Evolutionary conservation across 1,140 invertebrate species (phyloP).

Genomic region (Anagrus nilaparvatae): DNA sequence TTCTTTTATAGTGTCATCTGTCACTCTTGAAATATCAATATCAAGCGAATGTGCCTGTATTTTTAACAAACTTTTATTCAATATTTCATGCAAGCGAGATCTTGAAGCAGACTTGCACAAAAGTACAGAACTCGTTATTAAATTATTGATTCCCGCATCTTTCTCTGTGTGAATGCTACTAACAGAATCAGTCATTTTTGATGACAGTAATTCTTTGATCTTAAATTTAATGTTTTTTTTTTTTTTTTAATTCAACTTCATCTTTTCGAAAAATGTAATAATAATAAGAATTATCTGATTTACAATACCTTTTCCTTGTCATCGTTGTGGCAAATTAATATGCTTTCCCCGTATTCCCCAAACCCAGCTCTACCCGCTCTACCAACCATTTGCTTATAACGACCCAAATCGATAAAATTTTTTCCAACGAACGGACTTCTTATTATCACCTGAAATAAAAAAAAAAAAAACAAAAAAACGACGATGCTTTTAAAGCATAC

Average conservation of each 20-base stretch:
- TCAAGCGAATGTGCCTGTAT: conserved; percentile 49
- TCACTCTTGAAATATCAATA: conserved; percentile 47
- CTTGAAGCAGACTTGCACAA: conserved; percentile 49
- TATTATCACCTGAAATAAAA: conserved; percentile 74
- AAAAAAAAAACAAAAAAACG: conserved; percentile 4
- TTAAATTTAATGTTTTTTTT: conserved; percentile 19
- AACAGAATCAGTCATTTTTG: conserved; percentile 57
- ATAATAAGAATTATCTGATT: too few species aligned
- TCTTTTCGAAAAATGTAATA: conserved; percentile 1
- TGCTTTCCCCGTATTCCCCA: conserved; percentile 71
- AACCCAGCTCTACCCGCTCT: conserved; percentile 70
- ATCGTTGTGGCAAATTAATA: conserved; percentile 50
- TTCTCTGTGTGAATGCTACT: conserved; percentile 51
- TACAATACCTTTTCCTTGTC: conserved; percentile 43
- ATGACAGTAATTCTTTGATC: conserved; percentile 49
- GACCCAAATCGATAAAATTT: conserved; percentile 64
- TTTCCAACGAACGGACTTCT: conserved; percentile 72
- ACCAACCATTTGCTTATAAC: conserved; percentile 94
- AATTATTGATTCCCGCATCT: conserved; percentile 47
- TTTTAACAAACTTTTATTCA: conserved; percentile 48
- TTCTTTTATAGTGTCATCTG: conserved; percentile 46
- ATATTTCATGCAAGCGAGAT: conserved; percentile 44
- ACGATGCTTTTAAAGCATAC: neutral
- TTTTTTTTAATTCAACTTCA: too few species aligned
- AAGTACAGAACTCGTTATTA: conserved; percentile 60